These are phyloP conservation scores for Lagopus leucura DNA, from an alignment of 2,113 vertebrate genomes.

Conservation along the genomic window DNA sequence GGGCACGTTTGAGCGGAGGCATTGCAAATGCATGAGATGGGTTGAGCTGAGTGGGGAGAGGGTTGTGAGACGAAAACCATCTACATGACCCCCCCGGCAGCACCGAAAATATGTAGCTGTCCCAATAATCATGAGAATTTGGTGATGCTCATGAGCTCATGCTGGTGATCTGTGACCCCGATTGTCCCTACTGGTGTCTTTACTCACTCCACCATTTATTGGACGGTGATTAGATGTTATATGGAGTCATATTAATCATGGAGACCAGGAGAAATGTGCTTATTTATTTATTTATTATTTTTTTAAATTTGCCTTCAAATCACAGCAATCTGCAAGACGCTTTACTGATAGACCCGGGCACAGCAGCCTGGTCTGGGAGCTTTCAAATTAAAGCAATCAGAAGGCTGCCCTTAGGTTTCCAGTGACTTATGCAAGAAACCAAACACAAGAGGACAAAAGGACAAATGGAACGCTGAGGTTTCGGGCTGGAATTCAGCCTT, in stretches of 20 bases:
- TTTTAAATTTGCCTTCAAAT: conserved; percentile 13
- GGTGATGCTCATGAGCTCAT: neutral
- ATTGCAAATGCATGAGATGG: neutral
- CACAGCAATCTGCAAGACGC: neutral
- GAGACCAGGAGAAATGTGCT: neutral
- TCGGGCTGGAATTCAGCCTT: conserved; percentile 2
- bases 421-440: conserved; percentile 27
- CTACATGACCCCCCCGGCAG: fast-evolving
- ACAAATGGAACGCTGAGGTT: neutral
- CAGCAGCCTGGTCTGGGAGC: neutral
- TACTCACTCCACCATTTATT: neutral
- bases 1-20: neutral
- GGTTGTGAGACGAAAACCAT: conserved; percentile 37
- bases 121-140: neutral
- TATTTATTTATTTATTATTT: neutral
- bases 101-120: fast-evolving
- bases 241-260: neutral
- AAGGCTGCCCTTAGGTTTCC: conserved; percentile 48
- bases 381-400: conserved; percentile 49
- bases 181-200: neutral
- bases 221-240: neutral
- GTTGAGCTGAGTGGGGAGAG: neutral
- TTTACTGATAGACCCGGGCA: neutral
- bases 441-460: conserved; percentile 9
- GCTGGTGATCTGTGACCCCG: neutral